Conservation (phyloP, 2,888 invertebrate species). For the Opisthograptis luteolata region DNA sequence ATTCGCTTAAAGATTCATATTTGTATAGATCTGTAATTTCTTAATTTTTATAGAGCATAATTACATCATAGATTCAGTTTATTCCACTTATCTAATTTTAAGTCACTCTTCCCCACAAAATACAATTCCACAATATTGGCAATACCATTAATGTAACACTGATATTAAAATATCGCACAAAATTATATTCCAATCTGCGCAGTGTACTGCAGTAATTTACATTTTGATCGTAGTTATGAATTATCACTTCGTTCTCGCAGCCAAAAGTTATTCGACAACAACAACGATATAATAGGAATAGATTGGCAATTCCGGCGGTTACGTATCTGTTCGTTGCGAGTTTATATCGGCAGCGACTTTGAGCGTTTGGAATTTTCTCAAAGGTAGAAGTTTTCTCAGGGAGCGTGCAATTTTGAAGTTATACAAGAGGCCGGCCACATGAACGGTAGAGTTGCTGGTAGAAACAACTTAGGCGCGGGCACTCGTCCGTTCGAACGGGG, state of each 20-base stretch:
- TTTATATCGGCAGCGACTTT: slow-evolving; percentile 67
- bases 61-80: too few species aligned
- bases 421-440: slow-evolving; percentile 55
- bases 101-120: not conserved
- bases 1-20: too few species aligned
- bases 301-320: slow-evolving; percentile 66
- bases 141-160: slow-evolving; percentile 23
- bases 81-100: too few species aligned
- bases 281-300: slow-evolving; percentile 57
- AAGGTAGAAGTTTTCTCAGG: slow-evolving; percentile 74
- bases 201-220: slow-evolving; percentile 32
- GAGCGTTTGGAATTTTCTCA: slow-evolving; percentile 71
- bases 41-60: too few species aligned
- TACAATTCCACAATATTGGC: slow-evolving; percentile 22
- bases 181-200: slow-evolving; percentile 27
- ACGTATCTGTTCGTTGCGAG: slow-evolving; percentile 66
- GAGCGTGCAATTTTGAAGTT: slow-evolving; percentile 74
- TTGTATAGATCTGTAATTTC: too few species aligned
- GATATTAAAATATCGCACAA: slow-evolving; percentile 24
- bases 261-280: slow-evolving; percentile 35
- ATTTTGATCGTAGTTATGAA: slow-evolving; percentile 32
- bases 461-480: slow-evolving; percentile 28
- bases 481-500: slow-evolving; percentile 35
- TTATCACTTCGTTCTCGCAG: slow-evolving; percentile 23
- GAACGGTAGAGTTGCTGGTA: slow-evolving; percentile 39